A percentile compares a stretch with the other conserved stretches of the same genome.
Conservation (phyloP, 1,140 invertebrate genomes). For the Drosophila albomicans region DNA sequence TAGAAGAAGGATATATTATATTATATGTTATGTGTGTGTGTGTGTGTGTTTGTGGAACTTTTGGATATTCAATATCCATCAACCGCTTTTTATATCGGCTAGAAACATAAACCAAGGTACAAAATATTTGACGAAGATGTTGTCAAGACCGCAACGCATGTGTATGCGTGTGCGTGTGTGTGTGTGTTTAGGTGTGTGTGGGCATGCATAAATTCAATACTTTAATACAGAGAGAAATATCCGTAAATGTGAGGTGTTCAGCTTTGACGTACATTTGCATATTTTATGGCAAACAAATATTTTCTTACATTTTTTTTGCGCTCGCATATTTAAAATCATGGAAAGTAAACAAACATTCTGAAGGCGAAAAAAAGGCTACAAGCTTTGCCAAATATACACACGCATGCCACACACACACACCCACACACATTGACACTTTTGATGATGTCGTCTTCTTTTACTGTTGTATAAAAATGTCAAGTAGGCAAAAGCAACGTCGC, state of each 20-base stretch:
- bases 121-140: slow-evolving; percentile 6
- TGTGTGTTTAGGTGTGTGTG: slow-evolving; percentile 1
- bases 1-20: neutral
- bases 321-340: slow-evolving; percentile 61
- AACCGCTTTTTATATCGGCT: neutral
- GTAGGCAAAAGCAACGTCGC: slow-evolving; percentile 39
- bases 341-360: slow-evolving; percentile 42
- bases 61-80: slow-evolving; percentile 17
- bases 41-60: neutral
- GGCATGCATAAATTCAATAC: slow-evolving; percentile 44
- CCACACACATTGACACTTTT: slow-evolving; percentile 52
- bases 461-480: slow-evolving; percentile 40
- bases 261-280: slow-evolving; percentile 60
- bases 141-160: slow-evolving; percentile 2
- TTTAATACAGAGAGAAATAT: slow-evolving; percentile 30
- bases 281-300: slow-evolving; percentile 65
- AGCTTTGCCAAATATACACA: slow-evolving; percentile 43
- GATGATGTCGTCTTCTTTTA: slow-evolving; percentile 41
- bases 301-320: slow-evolving; percentile 52
- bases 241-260: slow-evolving; percentile 10
- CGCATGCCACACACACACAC: slow-evolving; percentile 15
- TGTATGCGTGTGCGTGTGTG: neutral
- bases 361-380: slow-evolving; percentile 25
- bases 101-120: slow-evolving; percentile 2
- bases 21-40: no score